Evolutionary conservation across 2,797 vertebrate species (phyloP), one percentile per base, ranked within the genome.

Genomic region (Tinamus major): DNA sequence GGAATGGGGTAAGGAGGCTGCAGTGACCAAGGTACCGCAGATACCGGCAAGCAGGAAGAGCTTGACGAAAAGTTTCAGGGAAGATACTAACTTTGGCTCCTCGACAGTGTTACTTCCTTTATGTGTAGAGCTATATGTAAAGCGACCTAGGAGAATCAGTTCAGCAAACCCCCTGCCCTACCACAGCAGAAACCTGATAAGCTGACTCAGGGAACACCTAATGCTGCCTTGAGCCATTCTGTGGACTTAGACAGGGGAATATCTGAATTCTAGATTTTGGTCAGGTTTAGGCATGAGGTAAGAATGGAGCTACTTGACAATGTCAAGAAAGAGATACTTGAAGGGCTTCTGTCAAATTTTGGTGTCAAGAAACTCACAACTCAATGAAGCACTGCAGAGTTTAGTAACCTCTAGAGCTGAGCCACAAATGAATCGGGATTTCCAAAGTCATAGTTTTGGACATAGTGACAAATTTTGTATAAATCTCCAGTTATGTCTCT

Each of bases 111-210:
- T 37, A 37, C 31, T 80, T 8, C 15, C 15, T 4, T 56, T 53
- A 12, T 4, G 0, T 72, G 39, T 42, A 31, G 56, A 31, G 56
- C 49, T 53, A 20, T 46, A n/a, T 44, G 31, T 46, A 56, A 55
- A 53, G 35, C 23, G 5, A 31, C 58, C 26, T 35, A 69, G 8
- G 46, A 10, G 10, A 35, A 35, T 33, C 82, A 37, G 23, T 39
- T 58, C 0, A 0, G 18, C 51, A 83, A 4, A 2, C 14, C 37
- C 20, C 33, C 27, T 69, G 37, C 62, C 58, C 51, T 59, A 10
- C 16, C 20, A 20, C 69, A 27, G 72, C 8, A 49, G 75, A 82
- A 79, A 0, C 1, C 21, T 17, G 27, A 19, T 65, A 48, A 62
- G 13, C 10, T 11, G 35, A 23, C 16, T 37, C 20, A 83, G 51